A percentile compares a stretch with the other conserved stretches of the same genome.
Conservation (phyloP, 2,113 vertebrate species). For the Bettongia penicillata region DNA sequence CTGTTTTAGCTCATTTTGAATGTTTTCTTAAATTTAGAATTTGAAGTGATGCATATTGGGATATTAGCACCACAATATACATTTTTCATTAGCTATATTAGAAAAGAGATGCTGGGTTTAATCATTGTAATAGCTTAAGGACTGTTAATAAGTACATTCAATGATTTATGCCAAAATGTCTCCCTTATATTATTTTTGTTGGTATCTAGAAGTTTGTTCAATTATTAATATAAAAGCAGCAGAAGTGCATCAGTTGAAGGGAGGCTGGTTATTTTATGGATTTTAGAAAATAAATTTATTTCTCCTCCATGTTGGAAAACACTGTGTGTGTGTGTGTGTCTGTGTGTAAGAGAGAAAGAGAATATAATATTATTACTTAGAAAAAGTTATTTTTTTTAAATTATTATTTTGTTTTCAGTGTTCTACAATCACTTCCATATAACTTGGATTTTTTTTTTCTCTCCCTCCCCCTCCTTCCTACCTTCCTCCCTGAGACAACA, state of each 20-base stretch:
- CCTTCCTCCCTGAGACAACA: too few relatives aligned
- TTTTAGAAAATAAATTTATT: not conserved
- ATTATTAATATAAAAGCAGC: not conserved
- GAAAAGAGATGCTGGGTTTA: not conserved
- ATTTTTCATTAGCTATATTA: not conserved
- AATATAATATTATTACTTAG: not conserved
- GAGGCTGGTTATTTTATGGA: not conserved
- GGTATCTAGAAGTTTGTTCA: not conserved
- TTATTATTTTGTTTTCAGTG: too few relatives aligned
- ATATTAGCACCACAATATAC: constrained; percentile 19
- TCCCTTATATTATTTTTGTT: not conserved
- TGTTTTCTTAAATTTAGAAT: not conserved
- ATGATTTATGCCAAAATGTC: not conserved
- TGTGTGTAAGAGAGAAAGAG: not conserved
- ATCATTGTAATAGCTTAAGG: not conserved
- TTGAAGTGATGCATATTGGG: constrained; percentile 26
- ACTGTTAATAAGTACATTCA: not conserved
- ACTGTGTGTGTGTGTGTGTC: not conserved
- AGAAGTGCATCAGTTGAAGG: not conserved
- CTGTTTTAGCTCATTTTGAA: constrained; percentile 28
- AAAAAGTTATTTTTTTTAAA: not conserved
- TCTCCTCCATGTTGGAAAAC: not conserved
- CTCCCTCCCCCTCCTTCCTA: too few relatives aligned
- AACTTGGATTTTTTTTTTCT: too few relatives aligned
- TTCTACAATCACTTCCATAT: too few relatives aligned